A percentile compares a stretch with the other conserved stretches of the same genome.
These are phyloP conservation scores for Spinus olivaceus DNA, from an alignment of 2,797 vertebrate species.

Conservation along the genomic window DNA sequence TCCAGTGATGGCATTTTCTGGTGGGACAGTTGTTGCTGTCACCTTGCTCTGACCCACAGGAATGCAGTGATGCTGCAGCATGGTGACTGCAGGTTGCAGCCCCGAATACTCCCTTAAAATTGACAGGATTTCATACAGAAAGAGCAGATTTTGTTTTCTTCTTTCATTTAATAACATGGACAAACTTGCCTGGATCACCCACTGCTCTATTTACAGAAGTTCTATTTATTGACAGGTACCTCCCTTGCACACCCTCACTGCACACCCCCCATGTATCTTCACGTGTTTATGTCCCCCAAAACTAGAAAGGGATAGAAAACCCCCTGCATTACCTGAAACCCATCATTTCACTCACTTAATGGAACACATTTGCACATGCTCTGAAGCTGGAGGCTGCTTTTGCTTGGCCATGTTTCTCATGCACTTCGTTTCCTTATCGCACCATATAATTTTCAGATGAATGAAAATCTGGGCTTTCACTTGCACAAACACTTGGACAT, in stretches of 20 bases:
- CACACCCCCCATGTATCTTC: neutral
- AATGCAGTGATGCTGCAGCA: accelerated
- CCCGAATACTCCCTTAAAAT: neutral
- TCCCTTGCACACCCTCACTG: neutral
- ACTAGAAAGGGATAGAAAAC: accelerated
- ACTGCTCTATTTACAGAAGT: neutral
- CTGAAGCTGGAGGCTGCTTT: neutral
- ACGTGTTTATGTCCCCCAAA: neutral
- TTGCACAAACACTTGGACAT: slow-evolving; percentile 18
- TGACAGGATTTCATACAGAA: neutral
- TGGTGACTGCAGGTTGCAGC: accelerated
- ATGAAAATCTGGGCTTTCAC: slow-evolving; percentile 40
- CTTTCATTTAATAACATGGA: neutral
- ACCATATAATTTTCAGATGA: slow-evolving; percentile 9
- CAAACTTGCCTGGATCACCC: neutral
- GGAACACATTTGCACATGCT: slow-evolving; percentile 44
- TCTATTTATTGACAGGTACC: neutral
- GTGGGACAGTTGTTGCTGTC: neutral
- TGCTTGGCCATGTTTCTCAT: neutral
- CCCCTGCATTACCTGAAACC: neutral
- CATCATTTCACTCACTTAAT: neutral
- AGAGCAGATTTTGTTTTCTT: neutral
- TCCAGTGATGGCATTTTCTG: neutral
- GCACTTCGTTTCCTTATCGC: slow-evolving; percentile 19
- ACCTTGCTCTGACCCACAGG: neutral